Evolutionary conservation across 2,888 invertebrate genomes (phyloP).

Genomic region (Conops quadrifasciatus): DNA sequence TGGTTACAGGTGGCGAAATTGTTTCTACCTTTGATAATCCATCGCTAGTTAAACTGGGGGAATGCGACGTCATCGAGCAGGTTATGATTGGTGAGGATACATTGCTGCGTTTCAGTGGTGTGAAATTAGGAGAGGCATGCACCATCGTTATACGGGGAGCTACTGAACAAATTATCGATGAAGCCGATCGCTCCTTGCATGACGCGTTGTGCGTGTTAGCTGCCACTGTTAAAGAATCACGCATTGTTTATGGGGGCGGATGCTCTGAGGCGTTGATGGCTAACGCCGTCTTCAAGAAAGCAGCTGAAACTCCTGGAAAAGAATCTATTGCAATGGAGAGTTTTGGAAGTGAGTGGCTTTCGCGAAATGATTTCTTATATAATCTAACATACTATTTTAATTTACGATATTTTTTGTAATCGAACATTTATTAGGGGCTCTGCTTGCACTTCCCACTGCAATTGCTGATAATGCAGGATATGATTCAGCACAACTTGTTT

Average conservation of each 20-base stretch:
- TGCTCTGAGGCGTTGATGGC: constrained; percentile 98
- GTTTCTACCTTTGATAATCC: constrained; percentile 98
- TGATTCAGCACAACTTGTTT: constrained; percentile 93
- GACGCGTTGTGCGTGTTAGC: constrained; percentile 97
- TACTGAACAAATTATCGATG: constrained; percentile 97
- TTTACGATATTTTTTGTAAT: neutral
- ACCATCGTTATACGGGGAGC: constrained; percentile 97
- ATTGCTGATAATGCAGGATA: constrained; percentile 99
- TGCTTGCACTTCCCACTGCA: constrained; percentile 89
- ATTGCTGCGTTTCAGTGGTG: constrained; percentile 92
- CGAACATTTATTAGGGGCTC: constrained; percentile 69
- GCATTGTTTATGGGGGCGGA: constrained; percentile 91
- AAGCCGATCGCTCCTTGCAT: constrained; percentile 97
- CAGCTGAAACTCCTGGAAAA: constrained; percentile 91
- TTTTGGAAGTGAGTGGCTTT: constrained; percentile 73
- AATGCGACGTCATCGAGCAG: constrained; percentile 95
- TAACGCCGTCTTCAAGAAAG: constrained; percentile 84
- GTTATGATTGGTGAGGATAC: constrained; percentile 96
- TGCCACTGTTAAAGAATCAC: constrained; percentile 93
- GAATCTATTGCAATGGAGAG: constrained; percentile 97
- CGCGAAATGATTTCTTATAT: neutral
- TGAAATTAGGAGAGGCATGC: constrained; percentile 95
- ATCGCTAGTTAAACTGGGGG: constrained; percentile 88
- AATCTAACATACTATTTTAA: neutral
- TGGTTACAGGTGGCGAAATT: constrained; percentile 98